Percentiles rank a stretch among this genome's conserved stretches.
Evolutionary conservation across 2,797 vertebrate genomes (phyloP).

Genomic region (Hippopotamyrus pictus): DNA sequence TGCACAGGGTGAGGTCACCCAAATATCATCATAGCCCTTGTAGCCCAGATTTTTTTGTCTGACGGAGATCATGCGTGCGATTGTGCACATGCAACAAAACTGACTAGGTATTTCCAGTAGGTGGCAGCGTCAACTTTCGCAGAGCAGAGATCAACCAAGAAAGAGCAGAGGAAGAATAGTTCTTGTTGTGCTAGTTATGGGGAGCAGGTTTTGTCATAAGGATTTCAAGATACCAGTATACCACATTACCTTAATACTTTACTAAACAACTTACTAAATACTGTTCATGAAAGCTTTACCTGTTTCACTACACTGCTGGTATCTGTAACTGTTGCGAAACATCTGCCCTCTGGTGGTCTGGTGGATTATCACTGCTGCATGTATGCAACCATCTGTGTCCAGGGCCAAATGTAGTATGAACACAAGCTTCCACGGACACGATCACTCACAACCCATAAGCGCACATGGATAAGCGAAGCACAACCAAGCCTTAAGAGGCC

Average conservation of each 20-base stretch:
- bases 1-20: not conserved
- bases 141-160: not conserved
- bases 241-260: not conserved
- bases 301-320: not conserved
- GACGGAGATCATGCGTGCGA: too few species aligned
- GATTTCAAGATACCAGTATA: not conserved
- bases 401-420: not conserved
- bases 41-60: too few species aligned
- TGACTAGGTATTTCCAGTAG: not conserved
- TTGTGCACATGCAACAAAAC: not conserved
- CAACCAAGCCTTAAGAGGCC: not conserved
- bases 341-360: not conserved
- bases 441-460: not conserved
- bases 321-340: not conserved
- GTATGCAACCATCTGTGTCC: not conserved
- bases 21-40: not conserved
- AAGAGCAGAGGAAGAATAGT: not conserved
- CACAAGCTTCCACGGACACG: not conserved
- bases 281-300: not conserved
- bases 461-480: not conserved
- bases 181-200: not conserved
- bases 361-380: not conserved
- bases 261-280: not conserved
- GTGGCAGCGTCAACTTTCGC: not conserved
- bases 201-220: not conserved